Conservation (phyloP, 2,113 vertebrate genomes). For the Caretta caretta region DNA sequence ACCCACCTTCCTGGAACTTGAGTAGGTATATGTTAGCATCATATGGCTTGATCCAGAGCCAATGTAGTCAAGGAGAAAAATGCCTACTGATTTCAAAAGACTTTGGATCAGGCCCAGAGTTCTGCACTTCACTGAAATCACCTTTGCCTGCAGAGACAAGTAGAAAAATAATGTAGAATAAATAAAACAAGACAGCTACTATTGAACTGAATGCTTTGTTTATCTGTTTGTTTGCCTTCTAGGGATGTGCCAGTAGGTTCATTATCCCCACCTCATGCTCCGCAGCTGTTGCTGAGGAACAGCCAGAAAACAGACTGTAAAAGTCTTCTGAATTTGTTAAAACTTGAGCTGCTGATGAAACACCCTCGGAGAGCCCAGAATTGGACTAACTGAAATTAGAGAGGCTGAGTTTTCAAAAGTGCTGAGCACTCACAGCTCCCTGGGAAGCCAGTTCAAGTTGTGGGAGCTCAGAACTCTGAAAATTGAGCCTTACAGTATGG, state of each 20-base stretch:
- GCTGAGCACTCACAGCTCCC: background rate
- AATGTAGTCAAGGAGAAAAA: background rate
- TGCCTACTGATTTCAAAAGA: background rate
- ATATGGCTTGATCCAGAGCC: background rate
- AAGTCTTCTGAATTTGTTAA: background rate
- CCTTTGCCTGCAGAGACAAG: background rate
- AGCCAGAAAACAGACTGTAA: background rate
- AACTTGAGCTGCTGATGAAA: background rate
- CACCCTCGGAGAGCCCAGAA: background rate
- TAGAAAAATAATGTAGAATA: background rate
- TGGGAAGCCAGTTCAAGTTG: background rate
- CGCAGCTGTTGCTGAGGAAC: background rate
- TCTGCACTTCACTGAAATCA: background rate
- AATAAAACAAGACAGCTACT: fast-evolving
- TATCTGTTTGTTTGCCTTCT: constrained; percentile 1
- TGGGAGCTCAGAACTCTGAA: background rate
- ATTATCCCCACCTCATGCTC: fast-evolving
- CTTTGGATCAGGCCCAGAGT: fast-evolving
- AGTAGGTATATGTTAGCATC: background rate
- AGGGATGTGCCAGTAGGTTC: constrained; percentile 32
- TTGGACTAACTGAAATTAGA: background rate
- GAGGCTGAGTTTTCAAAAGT: background rate
- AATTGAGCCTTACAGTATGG: background rate
- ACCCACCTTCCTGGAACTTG: too few relatives aligned
- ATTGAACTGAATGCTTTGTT: background rate